These are phyloP conservation scores for Proisotoma minuta DNA, from an alignment of 2,888 invertebrate species.

Conservation along the genomic window DNA sequence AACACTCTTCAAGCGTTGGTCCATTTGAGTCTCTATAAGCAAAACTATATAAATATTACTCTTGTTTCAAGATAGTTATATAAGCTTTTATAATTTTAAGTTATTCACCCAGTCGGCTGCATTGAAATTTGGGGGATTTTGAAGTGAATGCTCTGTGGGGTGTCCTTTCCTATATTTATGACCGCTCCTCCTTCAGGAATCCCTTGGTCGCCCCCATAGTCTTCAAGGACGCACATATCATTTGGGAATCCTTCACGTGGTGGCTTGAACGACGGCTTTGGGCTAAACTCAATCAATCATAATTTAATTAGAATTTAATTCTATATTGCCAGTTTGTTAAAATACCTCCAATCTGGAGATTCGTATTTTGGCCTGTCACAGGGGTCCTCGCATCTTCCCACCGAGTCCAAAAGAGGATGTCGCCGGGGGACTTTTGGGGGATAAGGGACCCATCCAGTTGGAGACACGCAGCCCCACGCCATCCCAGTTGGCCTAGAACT, in stretches of 20 bases:
- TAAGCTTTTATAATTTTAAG: background rate
- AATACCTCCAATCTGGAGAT: conserved; percentile 37
- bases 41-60: too few relatives aligned
- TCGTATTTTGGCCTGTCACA: conserved; percentile 39
- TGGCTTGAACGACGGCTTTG: conserved; percentile 40
- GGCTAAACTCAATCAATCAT: conserved; percentile 20
- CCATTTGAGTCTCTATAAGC: conserved; percentile 1
- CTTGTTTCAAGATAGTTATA: too few relatives aligned
- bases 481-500: conserved; percentile 16
- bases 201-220: conserved; percentile 25
- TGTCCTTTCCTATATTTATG: conserved; percentile 27
- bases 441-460: conserved; percentile 40
- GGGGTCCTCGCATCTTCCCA: conserved; percentile 42
- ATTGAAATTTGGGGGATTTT: too few relatives aligned
- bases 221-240: conserved; percentile 36
- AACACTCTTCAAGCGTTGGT: conserved; percentile 30
- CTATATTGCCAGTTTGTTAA: background rate
- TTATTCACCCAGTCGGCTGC: too few relatives aligned
- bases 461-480: conserved; percentile 41
- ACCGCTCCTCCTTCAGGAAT: conserved; percentile 22
- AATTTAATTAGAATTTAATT: background rate
- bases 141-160: conserved; percentile 18
- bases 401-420: conserved; percentile 40
- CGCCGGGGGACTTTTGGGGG: conserved; percentile 38
- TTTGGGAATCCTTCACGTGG: conserved; percentile 44